Evolutionary conservation across 1,140 invertebrate species (phyloP).

Genomic region (Brachionus rotundiformis): DNA sequence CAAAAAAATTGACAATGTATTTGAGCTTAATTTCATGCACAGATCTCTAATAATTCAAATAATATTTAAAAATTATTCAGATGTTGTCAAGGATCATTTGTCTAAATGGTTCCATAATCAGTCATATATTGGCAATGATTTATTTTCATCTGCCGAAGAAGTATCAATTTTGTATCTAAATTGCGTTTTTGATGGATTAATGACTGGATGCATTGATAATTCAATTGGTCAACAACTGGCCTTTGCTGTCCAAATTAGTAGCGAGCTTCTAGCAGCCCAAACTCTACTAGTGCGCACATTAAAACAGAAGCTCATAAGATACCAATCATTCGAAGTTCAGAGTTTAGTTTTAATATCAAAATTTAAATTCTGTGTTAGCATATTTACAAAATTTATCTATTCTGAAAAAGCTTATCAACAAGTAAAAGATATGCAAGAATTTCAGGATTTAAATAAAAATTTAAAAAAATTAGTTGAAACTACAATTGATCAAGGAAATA

Average conservation of each 20-base stretch:
- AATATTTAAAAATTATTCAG: constrained; percentile 7
- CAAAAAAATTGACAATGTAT: neutral
- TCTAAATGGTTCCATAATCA: neutral
- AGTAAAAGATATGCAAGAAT: neutral
- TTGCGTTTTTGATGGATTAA: neutral
- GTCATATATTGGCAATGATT: constrained; percentile 7
- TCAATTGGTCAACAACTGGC: neutral
- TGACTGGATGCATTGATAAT: neutral
- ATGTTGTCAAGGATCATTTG: neutral
- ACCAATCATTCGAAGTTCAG: neutral
- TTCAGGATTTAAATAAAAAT: constrained; percentile 3
- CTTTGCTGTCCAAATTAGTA: neutral
- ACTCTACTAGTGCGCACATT: neutral
- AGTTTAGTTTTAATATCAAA: neutral
- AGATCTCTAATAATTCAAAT: constrained; percentile 19
- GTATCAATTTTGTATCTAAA: neutral
- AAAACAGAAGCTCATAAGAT: neutral
- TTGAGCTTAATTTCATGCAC: neutral
- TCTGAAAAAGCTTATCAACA: neutral
- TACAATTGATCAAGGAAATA: neutral
- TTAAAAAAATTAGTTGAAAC: neutral
- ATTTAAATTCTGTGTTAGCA: constrained; percentile 28
- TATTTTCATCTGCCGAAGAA: neutral
- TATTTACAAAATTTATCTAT: neutral
- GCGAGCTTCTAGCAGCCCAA: neutral